Percentiles rank a stretch among this genome's conserved stretches.
Evolutionary conservation across 2,888 invertebrate species (phyloP).

Genomic region (Tetramorium bicarinatum): DNA sequence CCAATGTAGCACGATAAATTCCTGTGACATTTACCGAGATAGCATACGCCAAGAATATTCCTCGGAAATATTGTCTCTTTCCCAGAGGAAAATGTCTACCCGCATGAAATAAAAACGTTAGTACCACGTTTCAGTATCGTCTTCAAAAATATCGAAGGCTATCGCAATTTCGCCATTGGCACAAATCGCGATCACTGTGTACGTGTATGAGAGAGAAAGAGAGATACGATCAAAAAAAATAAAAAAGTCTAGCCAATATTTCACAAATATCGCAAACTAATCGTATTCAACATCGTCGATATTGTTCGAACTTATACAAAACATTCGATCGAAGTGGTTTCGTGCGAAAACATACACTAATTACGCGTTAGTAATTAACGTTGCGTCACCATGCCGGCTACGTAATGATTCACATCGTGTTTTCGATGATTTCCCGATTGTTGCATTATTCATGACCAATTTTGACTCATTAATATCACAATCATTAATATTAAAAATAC

Average conservation of each 20-base stretch:
- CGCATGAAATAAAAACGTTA: conserved; percentile 30
- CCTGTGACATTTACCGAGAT: conserved; percentile 1
- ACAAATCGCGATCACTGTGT: background rate
- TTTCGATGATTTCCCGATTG: background rate
- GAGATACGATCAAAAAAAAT: background rate
- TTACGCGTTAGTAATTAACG: conserved; percentile 68
- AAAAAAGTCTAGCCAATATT: background rate
- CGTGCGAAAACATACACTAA: conserved; percentile 56
- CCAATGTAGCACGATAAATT: background rate
- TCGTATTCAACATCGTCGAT: conserved; percentile 31
- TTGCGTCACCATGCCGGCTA: conserved; percentile 3
- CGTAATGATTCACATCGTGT: conserved; percentile 41
- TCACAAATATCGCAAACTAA: conserved; percentile 25
- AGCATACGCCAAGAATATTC: background rate
- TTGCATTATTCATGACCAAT: background rate
- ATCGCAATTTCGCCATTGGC: conserved; percentile 21
- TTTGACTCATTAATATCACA: background rate
- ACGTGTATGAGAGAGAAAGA: too few relatives aligned
- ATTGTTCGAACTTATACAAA: conserved; percentile 28
- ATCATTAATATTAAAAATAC: background rate
- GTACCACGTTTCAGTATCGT: background rate
- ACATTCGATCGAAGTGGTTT: conserved; percentile 58
- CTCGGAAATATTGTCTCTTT: conserved; percentile 14
- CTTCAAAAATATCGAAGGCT: background rate
- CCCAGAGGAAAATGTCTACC: background rate